phyloP scores from a whole-genome alignment of 2,888 invertebrate genomes.

The Netelia melanura region DNA sequence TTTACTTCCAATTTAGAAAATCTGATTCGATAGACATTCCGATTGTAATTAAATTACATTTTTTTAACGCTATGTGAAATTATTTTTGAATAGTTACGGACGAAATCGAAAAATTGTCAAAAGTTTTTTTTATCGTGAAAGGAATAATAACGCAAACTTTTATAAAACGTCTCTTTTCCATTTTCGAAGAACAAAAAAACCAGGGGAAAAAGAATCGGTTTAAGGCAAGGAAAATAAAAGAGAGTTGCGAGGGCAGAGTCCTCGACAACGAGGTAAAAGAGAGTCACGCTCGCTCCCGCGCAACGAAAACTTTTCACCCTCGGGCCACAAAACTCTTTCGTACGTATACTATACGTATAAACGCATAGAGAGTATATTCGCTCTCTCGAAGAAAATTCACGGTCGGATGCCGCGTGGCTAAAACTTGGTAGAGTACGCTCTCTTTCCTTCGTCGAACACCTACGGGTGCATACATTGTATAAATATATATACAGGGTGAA shows the following conservation, averaged over 20 bases:
- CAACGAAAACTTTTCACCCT: constrained; percentile 48
- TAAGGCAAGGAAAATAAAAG: not conserved
- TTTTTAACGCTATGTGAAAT: too few relatives aligned
- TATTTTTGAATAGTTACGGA: too few relatives aligned
- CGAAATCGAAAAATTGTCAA: too few relatives aligned
- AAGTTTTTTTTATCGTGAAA: not conserved
- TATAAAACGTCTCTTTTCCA: not conserved
- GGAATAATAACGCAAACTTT: not conserved
- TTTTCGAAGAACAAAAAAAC: not conserved
- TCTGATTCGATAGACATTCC: too few relatives aligned
- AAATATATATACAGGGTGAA: not conserved
- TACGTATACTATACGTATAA: not conserved
- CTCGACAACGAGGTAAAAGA: constrained; percentile 14
- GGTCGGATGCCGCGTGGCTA: constrained; percentile 51
- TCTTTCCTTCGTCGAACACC: constrained; percentile 27
- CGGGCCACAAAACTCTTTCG: constrained; percentile 36
- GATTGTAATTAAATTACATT: too few relatives aligned
- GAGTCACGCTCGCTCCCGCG: constrained; percentile 19
- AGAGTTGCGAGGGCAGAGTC: constrained; percentile 46
- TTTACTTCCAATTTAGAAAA: too few relatives aligned
- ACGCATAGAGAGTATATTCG: not conserved
- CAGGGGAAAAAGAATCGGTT: not conserved
- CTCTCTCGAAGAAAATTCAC: constrained; percentile 59
- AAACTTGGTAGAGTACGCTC: constrained; percentile 53
- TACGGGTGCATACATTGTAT: not conserved